Percentiles rank a stretch among this genome's conserved stretches.
phyloP scores from a whole-genome alignment of 2,888 invertebrate genomes.

The Mythimna ferrago region DNA sequence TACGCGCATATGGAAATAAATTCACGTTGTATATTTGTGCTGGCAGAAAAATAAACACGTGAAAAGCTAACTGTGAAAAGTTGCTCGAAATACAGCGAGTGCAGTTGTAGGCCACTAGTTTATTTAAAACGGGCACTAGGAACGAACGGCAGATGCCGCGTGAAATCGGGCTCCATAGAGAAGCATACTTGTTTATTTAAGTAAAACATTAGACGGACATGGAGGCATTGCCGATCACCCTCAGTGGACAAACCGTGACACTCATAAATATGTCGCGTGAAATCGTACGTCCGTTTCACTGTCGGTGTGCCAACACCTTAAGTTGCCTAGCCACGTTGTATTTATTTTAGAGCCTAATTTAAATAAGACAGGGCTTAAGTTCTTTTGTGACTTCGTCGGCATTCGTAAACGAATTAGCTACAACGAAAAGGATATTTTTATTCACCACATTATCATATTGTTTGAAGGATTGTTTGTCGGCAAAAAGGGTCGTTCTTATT shows the following conservation, averaged over 20 bases:
- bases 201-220: slow-evolving; percentile 46
- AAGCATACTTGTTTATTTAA: slow-evolving; percentile 55
- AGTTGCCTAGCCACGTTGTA: slow-evolving; percentile 75
- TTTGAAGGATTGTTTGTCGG: slow-evolving; percentile 60
- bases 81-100: slow-evolving; percentile 43
- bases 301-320: slow-evolving; percentile 49
- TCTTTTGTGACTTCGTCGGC: slow-evolving; percentile 84
- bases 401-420: slow-evolving; percentile 87
- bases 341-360: slow-evolving; percentile 89
- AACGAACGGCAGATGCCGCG: slow-evolving; percentile 21
- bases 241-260: slow-evolving; percentile 39
- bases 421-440: slow-evolving; percentile 76
- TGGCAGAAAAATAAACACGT: slow-evolving; percentile 44
- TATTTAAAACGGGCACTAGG: slow-evolving; percentile 50
- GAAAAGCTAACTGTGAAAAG: slow-evolving; percentile 43
- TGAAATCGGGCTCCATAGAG: slow-evolving; percentile 48
- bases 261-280: slow-evolving; percentile 46
- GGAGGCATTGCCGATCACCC: slow-evolving; percentile 43
- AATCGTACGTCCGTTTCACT: slow-evolving; percentile 34
- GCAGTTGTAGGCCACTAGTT: slow-evolving; percentile 51
- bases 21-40: slow-evolving; percentile 41
- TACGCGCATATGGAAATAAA: slow-evolving; percentile 23
- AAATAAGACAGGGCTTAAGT: slow-evolving; percentile 87
- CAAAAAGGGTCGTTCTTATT: slow-evolving; percentile 33
- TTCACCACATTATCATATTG: slow-evolving; percentile 73